These are phyloP conservation scores for Marasmarcha lunaedactyla DNA, from an alignment of 2,888 invertebrate species.

Conservation along the genomic window DNA sequence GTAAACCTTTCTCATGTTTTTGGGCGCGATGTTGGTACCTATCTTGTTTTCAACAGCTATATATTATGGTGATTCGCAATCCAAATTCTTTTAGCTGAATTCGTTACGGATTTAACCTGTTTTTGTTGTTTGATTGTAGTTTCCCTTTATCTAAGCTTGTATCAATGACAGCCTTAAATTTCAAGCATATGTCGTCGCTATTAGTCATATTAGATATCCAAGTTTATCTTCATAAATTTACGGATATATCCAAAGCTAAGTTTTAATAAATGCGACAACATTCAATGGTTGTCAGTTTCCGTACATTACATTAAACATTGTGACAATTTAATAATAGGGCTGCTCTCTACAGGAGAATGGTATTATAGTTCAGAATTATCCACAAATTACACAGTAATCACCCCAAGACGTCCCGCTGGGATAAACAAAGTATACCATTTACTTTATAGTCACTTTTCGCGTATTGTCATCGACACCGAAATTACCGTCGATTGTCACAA, in stretches of 20 bases:
- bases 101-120: slow-evolving; percentile 28
- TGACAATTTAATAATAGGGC: slow-evolving; percentile 53
- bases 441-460: slow-evolving; percentile 14
- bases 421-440: slow-evolving; percentile 37
- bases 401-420: slow-evolving; percentile 43
- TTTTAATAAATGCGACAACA: slow-evolving; percentile 17
- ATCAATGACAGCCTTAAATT: slow-evolving; percentile 10
- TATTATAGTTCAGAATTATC: slow-evolving; percentile 44
- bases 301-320: slow-evolving; percentile 30
- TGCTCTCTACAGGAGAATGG: slow-evolving; percentile 23
- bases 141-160: slow-evolving; percentile 5
- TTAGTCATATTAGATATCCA: neutral
- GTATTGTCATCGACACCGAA: slow-evolving; percentile 58
- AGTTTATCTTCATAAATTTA: no score
- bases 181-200: slow-evolving; percentile 3
- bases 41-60: slow-evolving; percentile 33
- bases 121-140: slow-evolving; percentile 18
- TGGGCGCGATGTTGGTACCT: no score
- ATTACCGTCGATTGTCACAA: slow-evolving; percentile 54
- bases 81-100: slow-evolving; percentile 32
- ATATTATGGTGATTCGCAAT: slow-evolving; percentile 41
- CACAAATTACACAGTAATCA: slow-evolving; percentile 56
- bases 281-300: slow-evolving; percentile 12
- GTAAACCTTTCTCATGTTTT: slow-evolving; percentile 13
- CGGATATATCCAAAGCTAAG: neutral